Conservation (phyloP, 2,113 vertebrate genomes). For the Uria lomvia region DNA sequence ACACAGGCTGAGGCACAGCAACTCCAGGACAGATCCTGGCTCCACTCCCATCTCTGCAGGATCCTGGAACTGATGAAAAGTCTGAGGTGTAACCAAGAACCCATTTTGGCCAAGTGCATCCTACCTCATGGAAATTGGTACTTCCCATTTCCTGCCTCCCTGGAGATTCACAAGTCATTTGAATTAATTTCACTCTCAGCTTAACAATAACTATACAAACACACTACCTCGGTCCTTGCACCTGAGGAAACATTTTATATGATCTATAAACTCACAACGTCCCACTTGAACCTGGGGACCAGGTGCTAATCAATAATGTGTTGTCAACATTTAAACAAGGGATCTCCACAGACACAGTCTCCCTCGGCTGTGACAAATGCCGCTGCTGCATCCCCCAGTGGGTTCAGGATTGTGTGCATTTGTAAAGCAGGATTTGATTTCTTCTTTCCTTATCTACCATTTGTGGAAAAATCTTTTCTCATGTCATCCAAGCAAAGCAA, state of each 20-base stretch:
- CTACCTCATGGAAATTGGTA: conserved; percentile 31
- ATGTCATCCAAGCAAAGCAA: not conserved
- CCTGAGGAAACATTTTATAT: conserved; percentile 60
- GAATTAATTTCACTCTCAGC: conserved; percentile 35
- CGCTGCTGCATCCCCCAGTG: rapidly evolving
- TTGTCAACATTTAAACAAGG: conserved; percentile 19
- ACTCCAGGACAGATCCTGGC: not conserved
- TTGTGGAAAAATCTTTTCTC: not conserved
- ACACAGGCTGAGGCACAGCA: not conserved
- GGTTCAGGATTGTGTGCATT: not conserved
- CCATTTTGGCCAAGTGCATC: not conserved
- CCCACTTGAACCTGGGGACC: not conserved
- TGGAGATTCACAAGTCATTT: not conserved
- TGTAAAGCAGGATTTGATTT: not conserved
- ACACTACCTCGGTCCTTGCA: not conserved
- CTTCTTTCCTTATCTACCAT: not conserved
- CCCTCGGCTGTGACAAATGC: not conserved
- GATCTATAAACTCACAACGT: conserved; percentile 42
- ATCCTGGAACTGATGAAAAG: not conserved
- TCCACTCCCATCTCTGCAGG: not conserved
- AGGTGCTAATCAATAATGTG: conserved; percentile 47
- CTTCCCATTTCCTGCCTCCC: conserved; percentile 6
- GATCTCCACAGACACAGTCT: not conserved
- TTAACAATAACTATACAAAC: not conserved
- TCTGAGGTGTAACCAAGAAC: not conserved